Conservation (phyloP, 2,113 vertebrate genomes). For the Apodemus sylvaticus region DNA sequence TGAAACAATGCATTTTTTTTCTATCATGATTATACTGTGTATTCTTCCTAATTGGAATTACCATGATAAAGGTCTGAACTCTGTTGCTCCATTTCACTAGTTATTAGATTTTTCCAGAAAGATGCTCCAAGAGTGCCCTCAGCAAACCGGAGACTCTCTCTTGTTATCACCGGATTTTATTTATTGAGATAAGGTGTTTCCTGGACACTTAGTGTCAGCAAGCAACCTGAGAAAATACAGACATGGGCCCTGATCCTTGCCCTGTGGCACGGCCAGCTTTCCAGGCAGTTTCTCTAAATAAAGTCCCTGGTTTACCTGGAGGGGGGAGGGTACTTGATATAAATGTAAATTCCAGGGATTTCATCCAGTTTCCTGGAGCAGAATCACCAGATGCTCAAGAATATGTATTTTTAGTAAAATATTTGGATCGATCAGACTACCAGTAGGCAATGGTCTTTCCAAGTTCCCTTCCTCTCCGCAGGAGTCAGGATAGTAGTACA, state of each 20-base stretch:
- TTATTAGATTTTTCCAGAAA: not conserved
- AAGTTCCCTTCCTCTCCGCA: not conserved
- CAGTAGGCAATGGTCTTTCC: not conserved
- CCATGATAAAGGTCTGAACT: not conserved
- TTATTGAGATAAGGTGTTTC: not conserved
- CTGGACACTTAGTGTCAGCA: no score
- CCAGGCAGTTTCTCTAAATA: not conserved
- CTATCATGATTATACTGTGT: not conserved
- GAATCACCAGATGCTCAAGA: not conserved
- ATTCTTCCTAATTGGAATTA: not conserved
- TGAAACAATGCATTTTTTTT: not conserved
- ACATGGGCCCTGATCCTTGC: fast-evolving
- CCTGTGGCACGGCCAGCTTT: not conserved
- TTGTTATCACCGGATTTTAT: not conserved
- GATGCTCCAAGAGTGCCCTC: not conserved
- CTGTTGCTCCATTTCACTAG: not conserved
- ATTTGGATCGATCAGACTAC: not conserved
- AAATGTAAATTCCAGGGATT: not conserved
- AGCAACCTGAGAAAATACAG: not conserved
- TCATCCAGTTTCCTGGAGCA: not conserved
- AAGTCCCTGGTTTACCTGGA: not conserved
- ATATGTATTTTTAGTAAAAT: not conserved
- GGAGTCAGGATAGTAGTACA: not conserved
- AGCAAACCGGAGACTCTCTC: not conserved
- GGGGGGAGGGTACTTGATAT: not conserved